These are phyloP conservation scores for Picus viridis DNA, from an alignment of 2,797 vertebrate species.

Conservation along the genomic window DNA sequence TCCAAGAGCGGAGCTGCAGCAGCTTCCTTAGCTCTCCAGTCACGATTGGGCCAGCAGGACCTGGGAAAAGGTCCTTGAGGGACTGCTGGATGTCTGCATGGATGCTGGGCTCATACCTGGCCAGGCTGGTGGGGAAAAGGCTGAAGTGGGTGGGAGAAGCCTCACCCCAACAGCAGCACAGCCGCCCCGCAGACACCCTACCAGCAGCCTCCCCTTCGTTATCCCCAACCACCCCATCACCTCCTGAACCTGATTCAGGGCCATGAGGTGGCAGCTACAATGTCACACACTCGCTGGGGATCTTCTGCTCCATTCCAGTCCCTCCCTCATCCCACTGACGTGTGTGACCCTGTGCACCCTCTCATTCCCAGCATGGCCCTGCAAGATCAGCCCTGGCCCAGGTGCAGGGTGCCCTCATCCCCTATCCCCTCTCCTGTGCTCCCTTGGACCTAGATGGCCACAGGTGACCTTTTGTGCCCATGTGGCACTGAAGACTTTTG, in stretches of 20 bases:
- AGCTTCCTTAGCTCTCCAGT: neutral
- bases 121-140: neutral
- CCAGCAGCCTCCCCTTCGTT: neutral
- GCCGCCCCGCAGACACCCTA: neutral
- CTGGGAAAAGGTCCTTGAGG: neutral
- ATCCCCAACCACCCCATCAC: neutral
- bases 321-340: fast-evolving
- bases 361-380: neutral
- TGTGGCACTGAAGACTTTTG: neutral
- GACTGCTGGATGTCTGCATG: fast-evolving
- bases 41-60: fast-evolving
- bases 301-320: neutral
- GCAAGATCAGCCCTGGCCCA: neutral
- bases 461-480: neutral
- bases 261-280: neutral
- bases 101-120: neutral
- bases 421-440: fast-evolving
- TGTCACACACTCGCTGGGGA: neutral
- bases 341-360: fast-evolving
- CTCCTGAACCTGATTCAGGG: neutral
- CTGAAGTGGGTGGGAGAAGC: neutral
- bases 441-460: neutral
- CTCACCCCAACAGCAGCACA: fast-evolving
- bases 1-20: fast-evolving
- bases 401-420: neutral